Conservation (phyloP, 2,797 vertebrate genomes). For the Acanthopagrus latus region DNA sequence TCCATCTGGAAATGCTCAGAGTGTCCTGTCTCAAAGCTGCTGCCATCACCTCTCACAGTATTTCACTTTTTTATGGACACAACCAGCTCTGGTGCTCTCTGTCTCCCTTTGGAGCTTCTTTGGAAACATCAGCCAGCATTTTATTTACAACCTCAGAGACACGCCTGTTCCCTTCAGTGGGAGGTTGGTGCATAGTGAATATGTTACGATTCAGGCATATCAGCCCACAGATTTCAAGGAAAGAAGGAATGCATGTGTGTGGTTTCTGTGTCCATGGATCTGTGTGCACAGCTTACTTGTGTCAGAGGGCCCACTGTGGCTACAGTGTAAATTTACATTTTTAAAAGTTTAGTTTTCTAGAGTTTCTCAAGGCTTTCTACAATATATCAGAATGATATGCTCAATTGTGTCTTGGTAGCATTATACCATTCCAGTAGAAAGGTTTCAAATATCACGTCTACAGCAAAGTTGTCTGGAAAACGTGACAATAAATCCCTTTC, state of each 20-base stretch:
- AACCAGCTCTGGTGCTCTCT: constrained; percentile 67
- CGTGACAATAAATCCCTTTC: neutral
- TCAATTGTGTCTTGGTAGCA: neutral
- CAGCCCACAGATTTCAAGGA: constrained; percentile 28
- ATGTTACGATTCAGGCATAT: constrained; percentile 51
- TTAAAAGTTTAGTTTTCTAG: too few species aligned
- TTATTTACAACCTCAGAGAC: constrained; percentile 81
- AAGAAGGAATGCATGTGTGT: constrained; percentile 37
- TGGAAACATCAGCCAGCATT: constrained; percentile 75
- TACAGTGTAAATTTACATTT: constrained; percentile 4
- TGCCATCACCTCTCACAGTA: constrained; percentile 77
- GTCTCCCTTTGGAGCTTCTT: constrained; percentile 73
- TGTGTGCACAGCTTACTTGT: constrained; percentile 6
- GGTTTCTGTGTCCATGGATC: constrained; percentile 10
- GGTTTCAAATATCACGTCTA: neutral
- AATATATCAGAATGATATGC: neutral
- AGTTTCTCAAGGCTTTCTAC: too few species aligned
- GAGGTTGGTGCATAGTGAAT: constrained; percentile 45
- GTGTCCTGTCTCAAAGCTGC: constrained; percentile 69
- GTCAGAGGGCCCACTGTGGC: constrained; percentile 7
- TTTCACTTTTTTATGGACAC: constrained; percentile 81
- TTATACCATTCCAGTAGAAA: neutral
- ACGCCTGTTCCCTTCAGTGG: constrained; percentile 39
- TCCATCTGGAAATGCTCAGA: constrained; percentile 82
- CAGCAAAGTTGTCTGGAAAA: neutral